A percentile compares a stretch with the other conserved stretches of the same genome.
phyloP scores from a whole-genome alignment of 2,797 vertebrate species.

The Xenops minutus region DNA sequence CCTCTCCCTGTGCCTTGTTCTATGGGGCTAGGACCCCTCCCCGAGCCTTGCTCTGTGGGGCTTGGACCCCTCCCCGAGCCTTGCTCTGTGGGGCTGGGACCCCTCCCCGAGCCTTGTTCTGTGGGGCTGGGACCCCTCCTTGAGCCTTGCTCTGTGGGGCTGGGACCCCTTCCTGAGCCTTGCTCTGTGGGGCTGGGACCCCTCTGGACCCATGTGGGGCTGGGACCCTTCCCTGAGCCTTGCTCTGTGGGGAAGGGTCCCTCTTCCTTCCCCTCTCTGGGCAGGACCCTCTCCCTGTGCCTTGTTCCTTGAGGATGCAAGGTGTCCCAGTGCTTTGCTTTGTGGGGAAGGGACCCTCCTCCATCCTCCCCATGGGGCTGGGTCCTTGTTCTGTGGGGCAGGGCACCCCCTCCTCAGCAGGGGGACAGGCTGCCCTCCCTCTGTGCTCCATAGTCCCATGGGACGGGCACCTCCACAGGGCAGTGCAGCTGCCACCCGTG shows the following conservation, averaged over 20 bases:
- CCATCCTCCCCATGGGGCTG: no score
- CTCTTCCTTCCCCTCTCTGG: background rate
- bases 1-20: no score
- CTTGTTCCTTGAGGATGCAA: no score
- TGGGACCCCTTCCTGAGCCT: no score
- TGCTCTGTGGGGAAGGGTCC: background rate
- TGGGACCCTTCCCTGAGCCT: no score
- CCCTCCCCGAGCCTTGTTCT: no score
- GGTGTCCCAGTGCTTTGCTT: background rate
- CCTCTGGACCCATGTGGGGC: no score
- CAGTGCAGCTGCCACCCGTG: background rate
- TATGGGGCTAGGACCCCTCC: background rate
- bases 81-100: background rate
- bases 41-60: background rate
- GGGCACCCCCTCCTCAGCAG: background rate
- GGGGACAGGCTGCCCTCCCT: background rate
- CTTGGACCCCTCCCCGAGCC: background rate
- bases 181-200: no score
- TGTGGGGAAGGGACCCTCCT: no score
- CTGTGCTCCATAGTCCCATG: rapidly evolving
- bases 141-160: no score
- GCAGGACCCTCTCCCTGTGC: background rate
- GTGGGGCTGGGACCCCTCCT: background rate
- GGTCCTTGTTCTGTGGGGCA: background rate
- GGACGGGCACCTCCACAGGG: background rate